phyloP scores from a whole-genome alignment of 2,113 vertebrate genomes.

The Strix aluco region DNA sequence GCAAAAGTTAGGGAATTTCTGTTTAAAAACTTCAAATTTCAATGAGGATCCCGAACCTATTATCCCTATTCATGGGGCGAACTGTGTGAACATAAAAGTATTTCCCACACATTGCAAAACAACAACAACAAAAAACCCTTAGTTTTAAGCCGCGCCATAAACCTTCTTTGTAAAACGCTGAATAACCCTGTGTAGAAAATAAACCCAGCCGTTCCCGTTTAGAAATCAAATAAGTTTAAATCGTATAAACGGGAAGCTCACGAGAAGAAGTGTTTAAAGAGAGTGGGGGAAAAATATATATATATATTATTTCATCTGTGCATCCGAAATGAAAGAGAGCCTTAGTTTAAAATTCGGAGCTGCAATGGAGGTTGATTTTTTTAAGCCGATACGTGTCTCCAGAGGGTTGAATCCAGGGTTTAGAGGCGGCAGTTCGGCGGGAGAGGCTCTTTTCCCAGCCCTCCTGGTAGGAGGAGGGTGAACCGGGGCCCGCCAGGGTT shows the following conservation, averaged over 20 bases:
- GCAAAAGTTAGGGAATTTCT: conserved; percentile 93
- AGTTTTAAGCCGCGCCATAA: conserved; percentile 68
- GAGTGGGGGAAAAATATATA: no score
- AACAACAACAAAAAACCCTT: conserved; percentile 76
- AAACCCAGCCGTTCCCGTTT: conserved; percentile 20
- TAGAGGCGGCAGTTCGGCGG: background rate
- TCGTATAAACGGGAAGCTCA: background rate
- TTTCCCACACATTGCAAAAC: conserved; percentile 85
- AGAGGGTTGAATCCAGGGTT: background rate
- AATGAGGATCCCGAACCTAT: conserved; percentile 80
- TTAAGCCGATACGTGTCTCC: background rate
- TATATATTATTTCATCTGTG: background rate
- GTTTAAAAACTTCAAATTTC: conserved; percentile 87
- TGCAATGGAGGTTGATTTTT: background rate
- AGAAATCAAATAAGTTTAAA: conserved; percentile 9
- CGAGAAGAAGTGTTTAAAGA: background rate
- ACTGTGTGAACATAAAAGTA: conserved; percentile 90
- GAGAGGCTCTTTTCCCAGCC: background rate
- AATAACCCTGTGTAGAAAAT: conserved; percentile 61
- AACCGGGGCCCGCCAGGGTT: background rate
- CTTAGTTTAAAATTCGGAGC: background rate
- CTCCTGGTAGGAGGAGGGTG: background rate
- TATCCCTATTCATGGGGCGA: conserved; percentile 89
- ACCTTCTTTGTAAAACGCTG: conserved; percentile 76
- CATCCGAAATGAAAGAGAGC: background rate